Evolutionary conservation across 2,797 vertebrate genomes (phyloP).

Genomic region (Hippocampus kuda): DNA sequence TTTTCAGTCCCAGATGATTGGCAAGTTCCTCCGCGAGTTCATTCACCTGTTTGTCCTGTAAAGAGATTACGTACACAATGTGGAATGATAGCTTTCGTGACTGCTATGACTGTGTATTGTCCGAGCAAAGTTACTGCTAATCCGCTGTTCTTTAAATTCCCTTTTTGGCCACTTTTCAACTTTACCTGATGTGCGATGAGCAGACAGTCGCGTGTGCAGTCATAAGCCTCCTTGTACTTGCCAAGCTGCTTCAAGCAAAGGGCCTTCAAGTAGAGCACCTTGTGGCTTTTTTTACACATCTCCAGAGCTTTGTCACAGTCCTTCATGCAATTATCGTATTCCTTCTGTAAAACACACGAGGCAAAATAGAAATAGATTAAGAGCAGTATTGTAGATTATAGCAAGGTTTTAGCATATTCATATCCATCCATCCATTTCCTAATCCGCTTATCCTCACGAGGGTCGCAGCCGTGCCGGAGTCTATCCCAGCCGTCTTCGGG

Average conservation of each 20-base stretch:
- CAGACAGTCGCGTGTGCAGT: conserved; percentile 79
- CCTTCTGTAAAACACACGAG: conserved; percentile 56
- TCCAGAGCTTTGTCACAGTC: conserved; percentile 74
- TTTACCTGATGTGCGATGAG: conserved; percentile 74
- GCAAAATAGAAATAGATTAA: neutral
- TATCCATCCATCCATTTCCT: too few relatives aligned
- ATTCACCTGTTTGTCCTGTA: conserved; percentile 80
- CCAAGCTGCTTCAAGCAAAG: conserved; percentile 80
- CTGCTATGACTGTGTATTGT: neutral
- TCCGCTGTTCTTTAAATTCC: neutral
- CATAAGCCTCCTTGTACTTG: conserved; percentile 80
- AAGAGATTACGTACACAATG: neutral
- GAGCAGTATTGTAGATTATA: too few relatives aligned
- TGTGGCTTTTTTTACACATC: conserved; percentile 64
- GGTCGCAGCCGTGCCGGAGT: too few relatives aligned
- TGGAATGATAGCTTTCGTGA: neutral
- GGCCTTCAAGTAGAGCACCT: conserved; percentile 82
- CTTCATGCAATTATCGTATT: conserved; percentile 71
- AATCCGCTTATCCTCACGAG: too few relatives aligned
- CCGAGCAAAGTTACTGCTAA: too few relatives aligned
- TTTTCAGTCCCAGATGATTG: conserved; percentile 74
- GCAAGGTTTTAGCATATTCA: too few relatives aligned
- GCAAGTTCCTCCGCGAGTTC: conserved; percentile 86
- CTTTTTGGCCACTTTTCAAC: neutral
- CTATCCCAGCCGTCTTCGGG: too few relatives aligned